Evolutionary conservation across 2,888 invertebrate genomes (phyloP).

Genomic region (Cordilura impudica): DNA sequence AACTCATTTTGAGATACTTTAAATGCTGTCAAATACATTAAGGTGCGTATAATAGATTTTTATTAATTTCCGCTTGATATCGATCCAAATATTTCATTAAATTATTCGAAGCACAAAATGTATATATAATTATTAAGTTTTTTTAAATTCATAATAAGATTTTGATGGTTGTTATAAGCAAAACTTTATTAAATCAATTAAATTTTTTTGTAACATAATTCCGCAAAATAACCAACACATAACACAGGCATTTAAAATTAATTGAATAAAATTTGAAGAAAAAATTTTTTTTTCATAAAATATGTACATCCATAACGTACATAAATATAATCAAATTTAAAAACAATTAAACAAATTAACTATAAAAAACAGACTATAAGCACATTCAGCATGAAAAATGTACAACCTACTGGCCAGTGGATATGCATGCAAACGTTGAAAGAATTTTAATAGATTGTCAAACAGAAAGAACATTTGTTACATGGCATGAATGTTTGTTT

Average conservation of each 20-base stretch:
- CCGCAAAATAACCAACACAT: slow-evolving; percentile 6
- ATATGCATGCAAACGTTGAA: slow-evolving; percentile 22
- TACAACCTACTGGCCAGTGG: background rate
- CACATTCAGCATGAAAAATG: background rate
- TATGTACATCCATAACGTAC: background rate
- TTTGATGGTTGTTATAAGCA: background rate
- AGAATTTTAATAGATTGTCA: slow-evolving; percentile 31
- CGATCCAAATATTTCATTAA: no score
- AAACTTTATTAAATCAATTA: slow-evolving; percentile 34
- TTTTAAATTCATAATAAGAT: background rate
- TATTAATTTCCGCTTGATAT: no score
- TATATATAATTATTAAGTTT: no score
- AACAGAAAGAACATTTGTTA: background rate
- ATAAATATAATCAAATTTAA: slow-evolving; percentile 51
- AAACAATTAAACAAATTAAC: slow-evolving; percentile 50
- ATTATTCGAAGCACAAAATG: no score
- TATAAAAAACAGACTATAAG: background rate
- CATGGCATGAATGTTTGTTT: slow-evolving; percentile 1
- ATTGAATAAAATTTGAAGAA: slow-evolving; percentile 26
- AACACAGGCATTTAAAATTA: slow-evolving; percentile 33
- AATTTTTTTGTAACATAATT: slow-evolving; percentile 33
- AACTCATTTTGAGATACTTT: no score
- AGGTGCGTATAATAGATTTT: no score
- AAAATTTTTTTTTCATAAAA: no score
- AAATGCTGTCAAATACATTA: no score